A percentile compares a stretch with the other conserved stretches of the same genome.
phyloP scores from a whole-genome alignment of 2,888 invertebrate species.

The Koerneria pararmatus region DNA sequence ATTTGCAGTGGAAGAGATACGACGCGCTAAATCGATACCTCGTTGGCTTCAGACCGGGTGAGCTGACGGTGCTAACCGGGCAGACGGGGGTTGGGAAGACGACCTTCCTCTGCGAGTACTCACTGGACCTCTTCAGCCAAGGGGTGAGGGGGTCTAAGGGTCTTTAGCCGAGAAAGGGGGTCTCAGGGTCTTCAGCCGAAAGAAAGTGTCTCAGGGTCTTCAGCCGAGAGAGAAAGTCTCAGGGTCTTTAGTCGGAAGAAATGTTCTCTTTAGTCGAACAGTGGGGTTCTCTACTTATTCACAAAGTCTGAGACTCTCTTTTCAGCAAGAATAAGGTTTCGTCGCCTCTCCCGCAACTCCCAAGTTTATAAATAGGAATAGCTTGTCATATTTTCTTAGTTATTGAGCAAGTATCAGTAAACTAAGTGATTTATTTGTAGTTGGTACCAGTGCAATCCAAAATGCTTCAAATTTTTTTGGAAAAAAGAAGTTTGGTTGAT shows the following conservation, averaged over 20 bases:
- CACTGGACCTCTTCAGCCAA: constrained; percentile 54
- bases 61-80: constrained; percentile 56
- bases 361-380: no score
- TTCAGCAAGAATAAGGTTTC: no score
- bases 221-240: constrained; percentile 30
- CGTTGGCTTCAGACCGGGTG: constrained; percentile 54
- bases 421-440: no score
- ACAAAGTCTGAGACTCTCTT: no score
- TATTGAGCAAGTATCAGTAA: no score
- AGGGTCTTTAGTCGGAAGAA: not conserved
- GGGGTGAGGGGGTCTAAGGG: constrained; percentile 35
- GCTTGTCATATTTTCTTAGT: no score
- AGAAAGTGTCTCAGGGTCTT: constrained; percentile 15
- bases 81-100: constrained; percentile 58
- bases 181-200: constrained; percentile 27
- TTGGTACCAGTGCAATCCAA: no score
- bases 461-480: no score
- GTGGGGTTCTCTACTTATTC: not conserved
- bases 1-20: constrained; percentile 55
- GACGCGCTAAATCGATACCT: constrained; percentile 54
- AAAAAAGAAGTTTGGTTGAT: no score
- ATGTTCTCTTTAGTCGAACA: not conserved
- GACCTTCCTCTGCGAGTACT: constrained; percentile 58
- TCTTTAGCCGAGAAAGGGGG: constrained; percentile 30
- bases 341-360: no score